Base-by-base conservation (phyloP, 2,113 vertebrate species). In the Puffinus mauretanicus region DNA sequence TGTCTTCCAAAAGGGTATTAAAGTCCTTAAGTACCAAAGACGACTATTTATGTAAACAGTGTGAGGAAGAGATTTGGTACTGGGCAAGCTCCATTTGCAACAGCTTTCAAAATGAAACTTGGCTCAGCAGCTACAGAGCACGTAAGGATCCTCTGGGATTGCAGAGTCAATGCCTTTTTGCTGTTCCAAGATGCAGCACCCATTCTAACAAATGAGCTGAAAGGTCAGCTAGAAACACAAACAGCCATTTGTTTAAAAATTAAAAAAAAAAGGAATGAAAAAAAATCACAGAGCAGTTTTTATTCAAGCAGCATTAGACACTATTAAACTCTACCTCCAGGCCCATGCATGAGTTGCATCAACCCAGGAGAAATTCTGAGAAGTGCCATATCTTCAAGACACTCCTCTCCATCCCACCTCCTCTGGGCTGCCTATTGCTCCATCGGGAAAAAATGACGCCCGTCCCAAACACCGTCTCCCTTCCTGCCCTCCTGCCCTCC, bases 141-240 rank as follows among this genome's bases (percentile, higher is more conserved):
- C 3, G 5, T 76, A 58, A 89, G 86, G 81, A 49, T 79, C 89
- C 75, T 66, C 64, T 24, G 71, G 82, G 84, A 72, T 10, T 64
- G 83, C 70, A 65, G 51, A 94, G 57, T 26, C 73, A 57, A 40
- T 79, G 84, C 26, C 71, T 91, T 77, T 76, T 36, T 54, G 66
- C 94, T 83, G 78, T 44, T 96, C 91, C 94, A 88, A 70, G 87
- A 82, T 44, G 55, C 82, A 91, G 95, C 89, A 94, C 87, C 91
- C 87, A 82, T 55, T n/a, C 60, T 66, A 64, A 95, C 91, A 91
- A 96, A 96, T 10, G 32, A 90, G 87, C 93, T 95, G 93, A 93
- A 95, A 96, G 82, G 93, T 93, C 91, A 96, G 71, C 71, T 51
- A 64, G 71, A 94, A 93, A 90, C 78, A 91, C 60, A 80, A 90